phyloP scores from a whole-genome alignment of 1,140 invertebrate species.

The Hypsibius dujardini region DNA sequence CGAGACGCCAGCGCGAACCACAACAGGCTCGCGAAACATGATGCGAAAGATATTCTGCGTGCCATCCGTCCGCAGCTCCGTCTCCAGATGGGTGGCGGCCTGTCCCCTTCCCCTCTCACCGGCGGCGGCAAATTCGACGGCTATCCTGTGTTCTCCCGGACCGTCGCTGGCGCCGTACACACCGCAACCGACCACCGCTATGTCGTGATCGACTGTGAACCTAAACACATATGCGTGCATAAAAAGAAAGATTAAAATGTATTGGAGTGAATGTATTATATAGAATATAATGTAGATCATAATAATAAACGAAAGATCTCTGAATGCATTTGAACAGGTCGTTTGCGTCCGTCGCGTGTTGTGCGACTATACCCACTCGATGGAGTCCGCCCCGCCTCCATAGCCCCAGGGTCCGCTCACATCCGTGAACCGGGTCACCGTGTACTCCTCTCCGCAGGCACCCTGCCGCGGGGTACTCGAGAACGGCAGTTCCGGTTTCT shows the following conservation, averaged over 20 bases:
- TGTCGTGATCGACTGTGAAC: constrained; percentile 4
- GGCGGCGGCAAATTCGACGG: neutral
- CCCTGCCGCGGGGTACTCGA: constrained; percentile 60
- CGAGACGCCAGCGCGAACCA: neutral
- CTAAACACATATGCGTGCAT: neutral
- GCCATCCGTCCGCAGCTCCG: neutral
- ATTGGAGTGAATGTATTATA: too few relatives aligned
- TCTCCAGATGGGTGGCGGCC: neutral
- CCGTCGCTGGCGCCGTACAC: constrained; percentile 8
- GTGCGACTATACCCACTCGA: neutral
- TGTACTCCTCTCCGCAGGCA: neutral
- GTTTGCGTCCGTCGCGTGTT: neutral
- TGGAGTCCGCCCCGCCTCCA: constrained; percentile 6
- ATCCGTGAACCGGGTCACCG: neutral
- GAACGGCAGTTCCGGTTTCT: constrained; percentile 61
- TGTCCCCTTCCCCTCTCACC: neutral
- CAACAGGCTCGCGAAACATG: neutral
- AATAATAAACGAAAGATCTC: neutral
- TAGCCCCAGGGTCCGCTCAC: constrained; percentile 4
- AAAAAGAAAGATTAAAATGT: too few relatives aligned
- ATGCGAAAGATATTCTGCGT: neutral
- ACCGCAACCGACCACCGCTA: neutral
- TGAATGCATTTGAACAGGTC: neutral
- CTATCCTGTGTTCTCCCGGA: neutral
- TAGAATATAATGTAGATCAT: neutral